Conservation (phyloP, 2,797 vertebrate genomes). For the Euthynnus affinis region DNA sequence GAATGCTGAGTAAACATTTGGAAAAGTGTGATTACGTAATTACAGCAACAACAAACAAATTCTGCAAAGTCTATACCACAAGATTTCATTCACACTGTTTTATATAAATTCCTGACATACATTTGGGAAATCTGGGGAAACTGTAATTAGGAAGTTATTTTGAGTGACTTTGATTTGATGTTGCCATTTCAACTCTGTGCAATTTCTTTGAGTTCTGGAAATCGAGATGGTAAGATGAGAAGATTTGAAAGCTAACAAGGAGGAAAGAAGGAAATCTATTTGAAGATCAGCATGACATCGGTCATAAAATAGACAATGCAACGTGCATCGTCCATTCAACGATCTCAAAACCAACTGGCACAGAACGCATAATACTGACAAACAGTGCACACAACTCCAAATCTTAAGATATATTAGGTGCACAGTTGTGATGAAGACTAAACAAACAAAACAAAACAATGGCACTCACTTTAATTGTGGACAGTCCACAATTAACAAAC, state of each 20-base stretch:
- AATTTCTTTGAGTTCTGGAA: background rate
- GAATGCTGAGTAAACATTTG: background rate
- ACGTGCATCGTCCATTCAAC: conserved; percentile 6
- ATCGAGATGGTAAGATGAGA: background rate
- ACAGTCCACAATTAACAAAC: too few species aligned
- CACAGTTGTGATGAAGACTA: too few species aligned
- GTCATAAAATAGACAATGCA: background rate
- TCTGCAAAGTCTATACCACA: background rate
- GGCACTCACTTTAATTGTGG: too few species aligned
- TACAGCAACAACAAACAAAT: background rate
- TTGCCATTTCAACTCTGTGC: background rate
- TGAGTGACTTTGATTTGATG: background rate
- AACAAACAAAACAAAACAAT: too few species aligned
- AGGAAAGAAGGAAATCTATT: background rate
- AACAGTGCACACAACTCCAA: too few species aligned
- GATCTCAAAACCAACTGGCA: background rate
- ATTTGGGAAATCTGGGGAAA: background rate
- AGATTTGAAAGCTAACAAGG: background rate
- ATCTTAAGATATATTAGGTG: too few species aligned
- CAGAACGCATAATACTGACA: too few species aligned
- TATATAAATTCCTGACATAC: background rate
- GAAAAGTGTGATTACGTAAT: background rate
- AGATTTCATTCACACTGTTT: background rate
- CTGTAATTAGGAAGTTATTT: background rate
- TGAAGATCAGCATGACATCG: background rate